Conservation (phyloP, 2,797 vertebrate genomes). For the Scomberomorus guttatus region DNA sequence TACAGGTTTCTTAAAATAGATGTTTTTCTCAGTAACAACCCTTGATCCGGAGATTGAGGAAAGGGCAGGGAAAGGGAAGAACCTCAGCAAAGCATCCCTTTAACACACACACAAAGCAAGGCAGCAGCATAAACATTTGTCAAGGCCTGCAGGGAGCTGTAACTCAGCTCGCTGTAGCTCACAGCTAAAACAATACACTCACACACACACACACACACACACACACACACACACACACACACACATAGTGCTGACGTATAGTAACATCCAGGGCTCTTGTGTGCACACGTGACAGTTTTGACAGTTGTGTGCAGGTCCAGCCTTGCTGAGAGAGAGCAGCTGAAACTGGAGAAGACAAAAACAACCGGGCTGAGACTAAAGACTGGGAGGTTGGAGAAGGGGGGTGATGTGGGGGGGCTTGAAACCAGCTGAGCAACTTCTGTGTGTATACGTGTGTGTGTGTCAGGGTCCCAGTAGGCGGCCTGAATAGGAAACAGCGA, state of each 20-base stretch:
- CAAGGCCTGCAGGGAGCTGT: constrained; percentile 42
- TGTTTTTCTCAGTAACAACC: constrained; percentile 26
- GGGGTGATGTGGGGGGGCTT: neutral
- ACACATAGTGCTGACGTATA: constrained; percentile 2
- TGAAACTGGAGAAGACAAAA: constrained; percentile 73
- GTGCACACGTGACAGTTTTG: neutral
- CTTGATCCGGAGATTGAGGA: constrained; percentile 12
- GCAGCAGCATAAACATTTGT: constrained; percentile 66
- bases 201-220: neutral
- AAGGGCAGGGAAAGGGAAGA: constrained; percentile 23
- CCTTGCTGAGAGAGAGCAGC: constrained; percentile 28
- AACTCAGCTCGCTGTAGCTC: constrained; percentile 33
- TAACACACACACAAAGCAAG: constrained; percentile 16
- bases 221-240: constrained; percentile 9
- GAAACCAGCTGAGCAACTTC: constrained; percentile 37
- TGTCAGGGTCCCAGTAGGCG: constrained; percentile 31
- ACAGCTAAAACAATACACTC: constrained; percentile 63
- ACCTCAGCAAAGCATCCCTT: neutral
- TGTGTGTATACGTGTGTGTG: constrained; percentile 15
- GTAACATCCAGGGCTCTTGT: neutral
- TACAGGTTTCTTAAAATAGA: constrained; percentile 38
- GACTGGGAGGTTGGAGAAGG: neutral
- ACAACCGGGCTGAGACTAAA: constrained; percentile 55
- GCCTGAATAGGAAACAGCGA: constrained; percentile 47
- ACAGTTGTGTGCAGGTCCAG: constrained; percentile 39